Conservation (phyloP, 1,140 invertebrate species). For the Parapsyche elsis region DNA sequence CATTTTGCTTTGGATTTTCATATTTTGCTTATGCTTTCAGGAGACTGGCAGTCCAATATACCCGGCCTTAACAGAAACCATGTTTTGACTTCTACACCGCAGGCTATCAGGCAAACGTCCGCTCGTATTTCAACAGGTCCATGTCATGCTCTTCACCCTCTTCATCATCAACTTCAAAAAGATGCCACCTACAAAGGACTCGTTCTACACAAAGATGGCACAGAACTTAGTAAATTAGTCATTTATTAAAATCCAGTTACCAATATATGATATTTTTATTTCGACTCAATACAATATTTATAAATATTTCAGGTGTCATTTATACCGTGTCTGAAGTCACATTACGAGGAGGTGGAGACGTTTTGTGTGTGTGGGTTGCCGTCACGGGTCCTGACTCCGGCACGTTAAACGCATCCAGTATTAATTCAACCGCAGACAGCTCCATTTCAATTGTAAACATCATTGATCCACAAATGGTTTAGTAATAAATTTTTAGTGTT, state of each 20-base stretch:
- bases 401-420: constrained; percentile 61
- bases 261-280: neutral
- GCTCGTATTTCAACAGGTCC: constrained; percentile 43
- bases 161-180: constrained; percentile 57
- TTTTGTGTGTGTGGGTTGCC: constrained; percentile 65
- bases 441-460: constrained; percentile 60
- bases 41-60: constrained; percentile 46
- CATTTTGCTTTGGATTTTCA: neutral
- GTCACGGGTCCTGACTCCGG: constrained; percentile 59
- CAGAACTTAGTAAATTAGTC: constrained; percentile 60
- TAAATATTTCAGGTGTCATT: constrained; percentile 59
- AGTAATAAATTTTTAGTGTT: neutral
- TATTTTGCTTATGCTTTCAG: constrained; percentile 22
- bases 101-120: constrained; percentile 37
- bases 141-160: constrained; percentile 52
- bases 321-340: constrained; percentile 67
- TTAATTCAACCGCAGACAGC: constrained; percentile 64
- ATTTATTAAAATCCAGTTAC: neutral
- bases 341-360: constrained; percentile 59
- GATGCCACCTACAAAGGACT: constrained; percentile 64
- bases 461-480: neutral
- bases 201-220: constrained; percentile 64
- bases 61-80: constrained; percentile 54
- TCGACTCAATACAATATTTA: neutral
- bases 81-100: constrained; percentile 63